These are phyloP conservation scores for Dunckerocampus dactyliophorus DNA, from an alignment of 2,113 vertebrate genomes.

Conservation along the genomic window DNA sequence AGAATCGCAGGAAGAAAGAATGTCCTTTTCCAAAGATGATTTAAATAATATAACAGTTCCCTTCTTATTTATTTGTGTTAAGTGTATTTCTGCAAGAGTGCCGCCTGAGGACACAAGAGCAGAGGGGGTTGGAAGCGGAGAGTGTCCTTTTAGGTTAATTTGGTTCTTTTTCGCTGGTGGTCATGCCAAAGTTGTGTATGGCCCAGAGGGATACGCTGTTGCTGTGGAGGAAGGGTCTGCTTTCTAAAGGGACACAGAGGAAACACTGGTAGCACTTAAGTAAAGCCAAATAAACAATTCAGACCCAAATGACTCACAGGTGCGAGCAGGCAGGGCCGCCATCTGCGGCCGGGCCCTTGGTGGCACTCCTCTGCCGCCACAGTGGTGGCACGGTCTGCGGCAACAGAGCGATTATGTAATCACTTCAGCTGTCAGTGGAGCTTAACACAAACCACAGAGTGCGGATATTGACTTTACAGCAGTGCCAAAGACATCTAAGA, in stretches of 20 bases:
- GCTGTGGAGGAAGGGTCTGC: conserved; percentile 28
- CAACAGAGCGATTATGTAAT: conserved; percentile 68
- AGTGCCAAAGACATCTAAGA: conserved; percentile 16
- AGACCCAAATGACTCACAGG: conserved; percentile 80
- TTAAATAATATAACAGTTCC: conserved; percentile 33
- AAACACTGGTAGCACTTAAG: conserved; percentile 77
- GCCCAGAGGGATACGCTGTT: conserved; percentile 49
- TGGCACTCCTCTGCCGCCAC: conserved; percentile 53
- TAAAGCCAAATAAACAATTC: conserved; percentile 78
- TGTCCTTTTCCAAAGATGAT: conserved; percentile 21
- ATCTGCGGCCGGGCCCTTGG: conserved; percentile 55
- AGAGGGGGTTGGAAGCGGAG: conserved; percentile 29
- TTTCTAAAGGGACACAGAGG: conserved; percentile 63
- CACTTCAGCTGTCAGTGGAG: conserved; percentile 67
- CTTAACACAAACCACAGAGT: conserved; percentile 48
- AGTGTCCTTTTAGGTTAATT: conserved; percentile 60
- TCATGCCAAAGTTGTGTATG: conserved; percentile 44
- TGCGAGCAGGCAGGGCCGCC: conserved; percentile 65
- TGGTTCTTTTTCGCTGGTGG: conserved; percentile 55
- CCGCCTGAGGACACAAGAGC: conserved; percentile 38
- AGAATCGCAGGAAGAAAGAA: conserved; percentile 30
- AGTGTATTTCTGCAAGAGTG: conserved; percentile 50
- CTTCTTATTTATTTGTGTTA: conserved; percentile 49
- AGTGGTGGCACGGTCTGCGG: conserved; percentile 50
- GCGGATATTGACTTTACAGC: conserved; percentile 22